Percentiles rank a stretch among this genome's conserved stretches.
phyloP scores from a whole-genome alignment of 2,888 invertebrate species.

The Tetanocera ferruginea region DNA sequence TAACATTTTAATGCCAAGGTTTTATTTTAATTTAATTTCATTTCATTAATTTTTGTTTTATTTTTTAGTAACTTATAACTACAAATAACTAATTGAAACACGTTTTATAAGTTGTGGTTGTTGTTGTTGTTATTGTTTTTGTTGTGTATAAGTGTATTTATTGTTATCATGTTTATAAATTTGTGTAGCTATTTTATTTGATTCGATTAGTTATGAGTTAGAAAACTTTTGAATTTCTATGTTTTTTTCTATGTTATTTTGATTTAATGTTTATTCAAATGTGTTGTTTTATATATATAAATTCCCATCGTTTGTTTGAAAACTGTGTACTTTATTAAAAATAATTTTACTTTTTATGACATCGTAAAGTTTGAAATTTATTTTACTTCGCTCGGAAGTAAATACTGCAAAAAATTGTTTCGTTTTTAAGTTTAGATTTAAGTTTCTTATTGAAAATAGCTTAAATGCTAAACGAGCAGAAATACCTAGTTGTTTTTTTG shows the following conservation, averaged over 20 bases:
- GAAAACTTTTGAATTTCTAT: not conserved
- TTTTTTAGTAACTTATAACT: not conserved
- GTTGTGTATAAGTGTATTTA: not conserved
- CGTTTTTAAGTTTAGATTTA: too few species aligned
- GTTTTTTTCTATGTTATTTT: not conserved
- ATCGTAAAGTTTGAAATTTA: not conserved
- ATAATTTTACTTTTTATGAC: not conserved
- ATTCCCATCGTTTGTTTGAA: not conserved
- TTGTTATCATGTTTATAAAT: not conserved
- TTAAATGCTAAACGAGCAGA: too few species aligned
- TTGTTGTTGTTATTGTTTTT: not conserved
- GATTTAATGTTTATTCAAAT: not conserved
- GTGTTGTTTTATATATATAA: not conserved
- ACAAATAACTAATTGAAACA: constrained; percentile 19
- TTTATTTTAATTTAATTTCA: not conserved
- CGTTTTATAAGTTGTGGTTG: not conserved
- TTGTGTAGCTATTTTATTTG: not conserved
- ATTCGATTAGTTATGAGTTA: not conserved
- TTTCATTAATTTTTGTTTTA: not conserved
- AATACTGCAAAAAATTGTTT: not conserved
- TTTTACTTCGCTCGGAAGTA: not conserved
- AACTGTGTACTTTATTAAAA: not conserved
- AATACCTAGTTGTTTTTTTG: not conserved
- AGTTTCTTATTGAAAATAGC: too few species aligned
- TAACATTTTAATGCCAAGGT: too few species aligned